Percentiles rank a stretch among this genome's conserved stretches.
Evolutionary conservation across 2,797 vertebrate genomes (phyloP).

Genomic region (Remorina albescens): DNA sequence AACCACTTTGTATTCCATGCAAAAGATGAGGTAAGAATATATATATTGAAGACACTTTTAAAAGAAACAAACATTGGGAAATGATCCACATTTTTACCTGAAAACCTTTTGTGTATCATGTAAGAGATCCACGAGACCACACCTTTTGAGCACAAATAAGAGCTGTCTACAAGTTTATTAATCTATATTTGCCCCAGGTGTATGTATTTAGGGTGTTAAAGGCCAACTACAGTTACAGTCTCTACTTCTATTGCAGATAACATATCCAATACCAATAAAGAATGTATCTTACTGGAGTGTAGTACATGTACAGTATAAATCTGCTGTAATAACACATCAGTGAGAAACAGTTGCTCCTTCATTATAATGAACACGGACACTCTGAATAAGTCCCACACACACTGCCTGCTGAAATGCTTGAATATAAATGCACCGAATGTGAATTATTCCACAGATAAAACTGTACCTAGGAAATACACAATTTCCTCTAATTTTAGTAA

Average conservation of each 20-base stretch:
- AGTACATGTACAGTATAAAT: too few relatives aligned
- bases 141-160: neutral
- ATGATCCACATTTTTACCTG: neutral
- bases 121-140: neutral
- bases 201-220: slow-evolving; percentile 1
- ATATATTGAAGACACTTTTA: slow-evolving; percentile 4
- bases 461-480: too few relatives aligned
- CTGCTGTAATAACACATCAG: too few relatives aligned
- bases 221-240: neutral
- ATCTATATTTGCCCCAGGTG: neutral
- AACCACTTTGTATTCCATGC: slow-evolving; percentile 93
- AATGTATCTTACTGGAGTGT: neutral
- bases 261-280: neutral
- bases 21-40: slow-evolving; percentile 92
- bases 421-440: too few relatives aligned
- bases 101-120: neutral
- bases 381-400: neutral
- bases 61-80: neutral
- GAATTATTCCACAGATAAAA: too few relatives aligned
- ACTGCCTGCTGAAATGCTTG: neutral
- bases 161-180: neutral
- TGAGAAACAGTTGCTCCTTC: too few relatives aligned
- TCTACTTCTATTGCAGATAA: neutral
- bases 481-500: too few relatives aligned
- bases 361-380: too few relatives aligned